Evolutionary conservation across 2,797 vertebrate species (phyloP).

Genomic region (Oryzias dopingdopingensis): DNA sequence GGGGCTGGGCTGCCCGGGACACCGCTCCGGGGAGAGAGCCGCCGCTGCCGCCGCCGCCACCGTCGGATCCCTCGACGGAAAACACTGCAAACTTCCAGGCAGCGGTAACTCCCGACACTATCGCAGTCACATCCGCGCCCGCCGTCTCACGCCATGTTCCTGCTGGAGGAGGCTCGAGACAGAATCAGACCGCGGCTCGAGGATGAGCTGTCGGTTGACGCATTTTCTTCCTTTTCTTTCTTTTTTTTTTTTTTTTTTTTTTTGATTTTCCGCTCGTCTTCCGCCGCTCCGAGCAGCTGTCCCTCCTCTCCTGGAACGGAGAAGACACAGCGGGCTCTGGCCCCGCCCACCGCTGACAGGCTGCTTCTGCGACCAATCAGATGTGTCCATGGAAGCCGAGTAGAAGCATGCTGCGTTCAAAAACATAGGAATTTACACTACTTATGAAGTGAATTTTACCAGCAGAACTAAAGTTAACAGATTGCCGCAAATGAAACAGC

Average conservation of each 20-base stretch:
- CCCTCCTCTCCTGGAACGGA: slow-evolving; percentile 45
- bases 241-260: too few relatives aligned
- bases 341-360: slow-evolving; percentile 56
- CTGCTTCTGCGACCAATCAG: slow-evolving; percentile 50
- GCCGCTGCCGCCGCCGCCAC: slow-evolving; percentile 55
- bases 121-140: slow-evolving; percentile 43
- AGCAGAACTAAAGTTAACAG: too few relatives aligned
- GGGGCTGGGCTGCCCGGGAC: slow-evolving; percentile 73
- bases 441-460: neutral
- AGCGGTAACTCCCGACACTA: slow-evolving; percentile 69
- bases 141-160: slow-evolving; percentile 65
- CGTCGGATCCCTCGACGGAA: slow-evolving; percentile 64
- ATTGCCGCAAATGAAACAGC: too few relatives aligned
- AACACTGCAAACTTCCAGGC: slow-evolving; percentile 73
- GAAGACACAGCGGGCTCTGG: slow-evolving; percentile 37
- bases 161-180: slow-evolving; percentile 19
- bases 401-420: slow-evolving; percentile 47
- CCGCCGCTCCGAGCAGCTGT: slow-evolving; percentile 66
- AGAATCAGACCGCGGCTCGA: slow-evolving; percentile 16
- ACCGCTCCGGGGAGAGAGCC: slow-evolving; percentile 72
- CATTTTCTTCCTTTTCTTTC: slow-evolving; percentile 31
- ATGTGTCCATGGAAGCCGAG: neutral
- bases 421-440: slow-evolving; percentile 18
- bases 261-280: slow-evolving; percentile 38
- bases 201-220: slow-evolving; percentile 44